Conservation (phyloP, 2,888 invertebrate species). For the Dione juno region DNA sequence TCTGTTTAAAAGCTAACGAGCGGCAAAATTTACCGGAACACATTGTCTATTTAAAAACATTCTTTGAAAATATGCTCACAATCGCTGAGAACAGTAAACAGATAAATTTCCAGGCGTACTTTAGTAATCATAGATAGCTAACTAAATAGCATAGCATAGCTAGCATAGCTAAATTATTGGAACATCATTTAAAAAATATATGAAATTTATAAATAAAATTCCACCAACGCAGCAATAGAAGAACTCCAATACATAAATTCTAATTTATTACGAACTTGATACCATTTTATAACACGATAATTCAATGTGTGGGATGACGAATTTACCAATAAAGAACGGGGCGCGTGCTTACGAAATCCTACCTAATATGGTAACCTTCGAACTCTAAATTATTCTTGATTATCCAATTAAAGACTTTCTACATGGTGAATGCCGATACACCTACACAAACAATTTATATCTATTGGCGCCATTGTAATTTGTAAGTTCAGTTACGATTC, state of each 20-base stretch:
- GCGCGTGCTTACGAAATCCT: slow-evolving; percentile 19
- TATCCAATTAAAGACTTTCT: slow-evolving; percentile 38
- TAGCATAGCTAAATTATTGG: no score
- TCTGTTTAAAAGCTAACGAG: no score
- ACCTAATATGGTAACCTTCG: slow-evolving; percentile 23
- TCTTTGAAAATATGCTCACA: no score
- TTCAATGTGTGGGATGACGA: slow-evolving; percentile 18
- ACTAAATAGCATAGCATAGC: no score
- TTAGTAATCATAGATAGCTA: no score
- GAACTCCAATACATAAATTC: not conserved
- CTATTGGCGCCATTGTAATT: slow-evolving; percentile 7
- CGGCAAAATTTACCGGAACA: no score
- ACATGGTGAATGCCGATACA: slow-evolving; percentile 35
- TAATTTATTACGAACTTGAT: slow-evolving; percentile 18
- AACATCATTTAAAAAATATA: no score
- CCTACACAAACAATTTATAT: slow-evolving; percentile 37
- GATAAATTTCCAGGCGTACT: no score
- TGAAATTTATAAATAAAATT: not conserved
- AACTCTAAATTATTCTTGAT: slow-evolving; percentile 32
- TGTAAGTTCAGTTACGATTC: slow-evolving; percentile 20
- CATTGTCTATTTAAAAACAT: no score
- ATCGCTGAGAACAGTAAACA: no score
- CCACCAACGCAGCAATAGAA: not conserved
- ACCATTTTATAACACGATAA: slow-evolving; percentile 1
- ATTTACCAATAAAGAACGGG: slow-evolving; percentile 19